Evolutionary conservation across 1,140 invertebrate species (phyloP).

Genomic region (Meteorus sp.): DNA sequence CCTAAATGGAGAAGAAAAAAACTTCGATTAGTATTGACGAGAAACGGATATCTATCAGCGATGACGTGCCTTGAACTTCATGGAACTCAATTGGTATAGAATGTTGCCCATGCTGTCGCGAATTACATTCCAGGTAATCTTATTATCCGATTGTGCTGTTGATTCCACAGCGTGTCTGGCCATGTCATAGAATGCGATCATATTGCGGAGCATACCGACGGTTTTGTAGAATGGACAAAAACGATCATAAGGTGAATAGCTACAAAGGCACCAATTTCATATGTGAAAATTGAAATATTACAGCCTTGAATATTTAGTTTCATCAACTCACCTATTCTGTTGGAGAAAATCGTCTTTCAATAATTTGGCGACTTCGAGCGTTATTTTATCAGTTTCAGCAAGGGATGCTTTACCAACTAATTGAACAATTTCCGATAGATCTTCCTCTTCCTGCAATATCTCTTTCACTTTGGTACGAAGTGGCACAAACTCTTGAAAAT

Average conservation of each 20-base stretch:
- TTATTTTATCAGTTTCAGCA: conserved; percentile 99
- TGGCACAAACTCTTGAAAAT: conserved; percentile 98
- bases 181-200: conserved; percentile 98
- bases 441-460: conserved; percentile 99
- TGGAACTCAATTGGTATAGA: conserved; percentile 96
- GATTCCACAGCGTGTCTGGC: conserved; percentile 95
- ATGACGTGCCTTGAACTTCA: conserved; percentile 95
- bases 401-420: conserved; percentile 98
- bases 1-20: conserved; percentile 64
- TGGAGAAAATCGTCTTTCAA: conserved; percentile 99
- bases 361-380: conserved; percentile 96
- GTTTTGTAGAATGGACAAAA: conserved; percentile 99
- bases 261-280: too few species aligned
- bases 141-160: conserved; percentile 98
- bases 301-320: too few species aligned
- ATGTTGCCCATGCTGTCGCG: conserved; percentile 95
- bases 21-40: conserved; percentile 24
- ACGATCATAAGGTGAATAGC: conserved; percentile 94
- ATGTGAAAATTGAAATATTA: too few species aligned
- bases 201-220: conserved; percentile 97
- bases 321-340: conserved; percentile 80
- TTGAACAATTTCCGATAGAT: conserved; percentile 99
- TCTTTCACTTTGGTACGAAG: conserved; percentile 92
- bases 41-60: background rate
- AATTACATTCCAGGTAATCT: conserved; percentile 98